Conservation (phyloP, 2,888 invertebrate genomes). For the Cryptops parisi region DNA sequence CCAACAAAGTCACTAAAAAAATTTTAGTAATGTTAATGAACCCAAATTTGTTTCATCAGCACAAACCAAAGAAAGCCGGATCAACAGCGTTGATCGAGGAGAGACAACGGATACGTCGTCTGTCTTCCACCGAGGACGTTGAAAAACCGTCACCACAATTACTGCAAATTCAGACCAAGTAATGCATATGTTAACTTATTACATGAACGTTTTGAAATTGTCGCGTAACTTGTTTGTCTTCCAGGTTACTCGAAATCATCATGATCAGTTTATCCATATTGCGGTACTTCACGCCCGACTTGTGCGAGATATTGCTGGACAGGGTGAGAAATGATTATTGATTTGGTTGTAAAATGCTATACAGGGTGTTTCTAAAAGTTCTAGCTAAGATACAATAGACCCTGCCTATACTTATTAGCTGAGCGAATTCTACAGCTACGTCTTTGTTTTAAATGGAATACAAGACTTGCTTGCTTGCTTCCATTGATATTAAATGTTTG, state of each 20-base stretch:
- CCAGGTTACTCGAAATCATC: constrained; percentile 29
- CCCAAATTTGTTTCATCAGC: not conserved
- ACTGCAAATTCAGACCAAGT: constrained; percentile 25
- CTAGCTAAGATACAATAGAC: too few relatives aligned
- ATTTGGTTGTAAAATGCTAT: too few relatives aligned
- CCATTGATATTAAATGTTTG: not conserved
- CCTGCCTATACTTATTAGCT: too few relatives aligned
- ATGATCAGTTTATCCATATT: constrained; percentile 26
- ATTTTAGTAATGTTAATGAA: too few relatives aligned
- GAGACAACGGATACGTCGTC: constrained; percentile 25
- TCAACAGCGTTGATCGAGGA: constrained; percentile 18
- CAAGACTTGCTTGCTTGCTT: too few relatives aligned
- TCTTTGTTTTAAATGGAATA: too few relatives aligned
- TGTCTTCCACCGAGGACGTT: constrained; percentile 28
- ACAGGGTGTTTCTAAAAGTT: too few relatives aligned
- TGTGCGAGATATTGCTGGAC: constrained; percentile 30
- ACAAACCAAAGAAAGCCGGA: not conserved
- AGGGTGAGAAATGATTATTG: too few relatives aligned
- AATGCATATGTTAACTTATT: constrained; percentile 7
- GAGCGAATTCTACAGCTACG: too few relatives aligned
- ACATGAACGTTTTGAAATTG: not conserved
- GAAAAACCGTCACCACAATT: constrained; percentile 26
- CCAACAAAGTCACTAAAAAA: too few relatives aligned
- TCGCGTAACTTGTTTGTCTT: constrained; percentile 12
- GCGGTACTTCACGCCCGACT: constrained; percentile 30